A percentile compares a stretch with the other conserved stretches of the same genome.
Conservation (phyloP, 2,113 vertebrate species). For the Antechinus stuartii region DNA sequence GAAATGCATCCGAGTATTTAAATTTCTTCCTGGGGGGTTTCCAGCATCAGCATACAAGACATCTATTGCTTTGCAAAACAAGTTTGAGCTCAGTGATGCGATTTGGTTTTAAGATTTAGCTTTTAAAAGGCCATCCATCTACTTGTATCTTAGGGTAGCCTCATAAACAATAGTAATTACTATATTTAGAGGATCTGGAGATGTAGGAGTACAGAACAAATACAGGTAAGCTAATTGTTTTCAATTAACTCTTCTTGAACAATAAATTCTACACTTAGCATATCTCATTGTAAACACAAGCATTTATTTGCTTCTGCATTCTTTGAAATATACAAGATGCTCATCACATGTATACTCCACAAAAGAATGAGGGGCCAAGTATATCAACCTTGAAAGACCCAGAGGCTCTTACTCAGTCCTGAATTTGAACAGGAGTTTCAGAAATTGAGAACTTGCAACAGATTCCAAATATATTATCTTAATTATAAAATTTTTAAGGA, state of each 20-base stretch:
- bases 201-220: neutral
- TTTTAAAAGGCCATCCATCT: neutral
- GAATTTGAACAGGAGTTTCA: neutral
- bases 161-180: neutral
- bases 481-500: neutral
- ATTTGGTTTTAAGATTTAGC: constrained; percentile 8
- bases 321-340: neutral
- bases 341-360: neutral
- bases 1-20: constrained; percentile 70
- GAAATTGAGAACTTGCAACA: constrained; percentile 18
- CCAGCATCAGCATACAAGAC: constrained; percentile 34
- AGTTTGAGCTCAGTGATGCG: constrained; percentile 15
- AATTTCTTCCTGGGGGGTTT: constrained; percentile 55
- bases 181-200: neutral
- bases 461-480: neutral
- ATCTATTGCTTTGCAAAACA: constrained; percentile 45
- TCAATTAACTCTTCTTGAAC: constrained; percentile 25
- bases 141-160: neutral
- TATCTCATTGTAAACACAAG: neutral
- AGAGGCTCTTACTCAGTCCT: neutral
- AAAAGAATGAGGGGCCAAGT: neutral
- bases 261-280: neutral
- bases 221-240: neutral
- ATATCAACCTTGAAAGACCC: neutral
- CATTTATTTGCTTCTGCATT: neutral